phyloP scores from a whole-genome alignment of 2,888 invertebrate species.

The Ferdinandea cuprea region DNA sequence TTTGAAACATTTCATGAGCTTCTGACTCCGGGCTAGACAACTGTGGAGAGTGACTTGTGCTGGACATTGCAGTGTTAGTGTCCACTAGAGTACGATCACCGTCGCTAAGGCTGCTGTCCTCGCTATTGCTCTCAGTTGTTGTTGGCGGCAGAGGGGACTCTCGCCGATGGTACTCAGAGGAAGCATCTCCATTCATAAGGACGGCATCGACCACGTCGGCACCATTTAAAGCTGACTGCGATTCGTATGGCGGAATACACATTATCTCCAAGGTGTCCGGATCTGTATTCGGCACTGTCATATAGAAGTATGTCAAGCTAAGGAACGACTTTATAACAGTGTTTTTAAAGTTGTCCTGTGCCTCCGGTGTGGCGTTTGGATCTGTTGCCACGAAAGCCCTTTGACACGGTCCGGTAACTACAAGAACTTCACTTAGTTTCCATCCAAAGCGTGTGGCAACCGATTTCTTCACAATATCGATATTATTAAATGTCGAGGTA shows the following conservation, averaged over 20 bases:
- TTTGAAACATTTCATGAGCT: slow-evolving; percentile 79
- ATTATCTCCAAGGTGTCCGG: slow-evolving; percentile 84
- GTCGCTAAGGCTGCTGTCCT: slow-evolving; percentile 90
- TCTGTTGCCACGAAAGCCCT: slow-evolving; percentile 84
- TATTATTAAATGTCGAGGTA: slow-evolving; percentile 84
- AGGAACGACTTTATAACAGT: slow-evolving; percentile 83
- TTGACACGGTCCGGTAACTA: slow-evolving; percentile 78
- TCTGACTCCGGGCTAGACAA: slow-evolving; percentile 82
- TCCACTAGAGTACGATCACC: slow-evolving; percentile 86
- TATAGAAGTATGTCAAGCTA: slow-evolving; percentile 86
- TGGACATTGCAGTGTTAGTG: slow-evolving; percentile 80
- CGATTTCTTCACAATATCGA: slow-evolving; percentile 85
- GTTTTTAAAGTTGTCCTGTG: slow-evolving; percentile 82
- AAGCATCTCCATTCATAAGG: slow-evolving; percentile 77
- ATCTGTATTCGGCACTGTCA: slow-evolving; percentile 86
- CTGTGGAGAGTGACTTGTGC: slow-evolving; percentile 82
- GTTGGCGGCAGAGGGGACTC: slow-evolving; percentile 76
- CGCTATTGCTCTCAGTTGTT: slow-evolving; percentile 87
- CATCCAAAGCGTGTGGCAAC: slow-evolving; percentile 84
- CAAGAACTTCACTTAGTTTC: slow-evolving; percentile 78
- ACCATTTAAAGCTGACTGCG: slow-evolving; percentile 60
- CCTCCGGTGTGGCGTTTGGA: slow-evolving; percentile 81
- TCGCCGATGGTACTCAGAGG: slow-evolving; percentile 72
- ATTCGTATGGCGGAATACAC: slow-evolving; percentile 83
- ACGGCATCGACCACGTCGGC: slow-evolving; percentile 81